Percentiles rank a stretch among this genome's conserved stretches.
phyloP scores from a whole-genome alignment of 2,888 invertebrate genomes.

The Dorcus parallelipipedus region DNA sequence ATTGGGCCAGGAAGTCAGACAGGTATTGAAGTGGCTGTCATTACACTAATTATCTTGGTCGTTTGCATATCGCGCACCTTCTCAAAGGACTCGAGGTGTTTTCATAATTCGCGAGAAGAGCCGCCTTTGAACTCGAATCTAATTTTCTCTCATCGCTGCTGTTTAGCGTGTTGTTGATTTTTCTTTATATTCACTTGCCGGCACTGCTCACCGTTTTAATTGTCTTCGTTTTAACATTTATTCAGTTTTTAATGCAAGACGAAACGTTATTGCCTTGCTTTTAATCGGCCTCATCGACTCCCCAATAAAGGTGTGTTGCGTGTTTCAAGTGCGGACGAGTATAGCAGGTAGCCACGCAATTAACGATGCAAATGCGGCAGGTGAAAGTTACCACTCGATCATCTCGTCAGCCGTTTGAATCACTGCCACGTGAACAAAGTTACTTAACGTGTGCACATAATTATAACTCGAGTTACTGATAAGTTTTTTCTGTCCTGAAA shows the following conservation, averaged over 20 bases:
- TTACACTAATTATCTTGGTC: constrained; percentile 52
- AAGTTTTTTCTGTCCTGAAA: too few relatives aligned
- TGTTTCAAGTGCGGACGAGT: constrained; percentile 9
- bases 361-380: constrained; percentile 24
- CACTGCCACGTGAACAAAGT: too few relatives aligned
- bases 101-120: constrained; percentile 48
- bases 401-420: too few relatives aligned
- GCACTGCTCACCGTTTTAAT: constrained; percentile 29
- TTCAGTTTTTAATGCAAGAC: constrained; percentile 3
- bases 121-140: constrained; percentile 50
- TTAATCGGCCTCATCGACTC: constrained; percentile 3
- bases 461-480: too few relatives aligned
- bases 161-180: constrained; percentile 37
- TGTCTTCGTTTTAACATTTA: constrained; percentile 25
- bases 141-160: constrained; percentile 45
- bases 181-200: constrained; percentile 23
- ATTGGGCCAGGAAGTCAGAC: constrained; percentile 37
- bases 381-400: constrained; percentile 7
- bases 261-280: background rate
- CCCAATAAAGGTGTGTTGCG: constrained; percentile 6
- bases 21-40: constrained; percentile 48
- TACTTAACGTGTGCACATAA: too few relatives aligned
- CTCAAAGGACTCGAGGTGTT: constrained; percentile 49
- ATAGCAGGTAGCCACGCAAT: constrained; percentile 16
- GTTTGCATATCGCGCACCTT: constrained; percentile 49